Evolutionary conservation across 2,888 invertebrate genomes (phyloP).

Genomic region (Syritta pipiens): DNA sequence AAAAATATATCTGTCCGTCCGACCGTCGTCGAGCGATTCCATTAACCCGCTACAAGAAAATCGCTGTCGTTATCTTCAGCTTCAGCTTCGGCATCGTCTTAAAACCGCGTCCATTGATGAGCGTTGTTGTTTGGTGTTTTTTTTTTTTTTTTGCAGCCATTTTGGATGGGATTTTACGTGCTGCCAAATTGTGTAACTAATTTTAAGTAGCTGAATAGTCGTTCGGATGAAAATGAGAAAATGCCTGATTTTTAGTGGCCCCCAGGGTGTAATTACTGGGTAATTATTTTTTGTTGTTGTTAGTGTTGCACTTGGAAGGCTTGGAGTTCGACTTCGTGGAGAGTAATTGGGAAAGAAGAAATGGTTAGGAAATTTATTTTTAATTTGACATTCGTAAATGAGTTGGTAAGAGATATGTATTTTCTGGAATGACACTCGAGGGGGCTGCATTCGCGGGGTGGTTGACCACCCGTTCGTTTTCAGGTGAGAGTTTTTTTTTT

Average conservation of each 20-base stretch:
- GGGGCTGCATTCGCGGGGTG: too few relatives aligned
- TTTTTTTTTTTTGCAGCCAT: conserved; percentile 29
- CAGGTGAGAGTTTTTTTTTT: too few relatives aligned
- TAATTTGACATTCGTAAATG: too few relatives aligned
- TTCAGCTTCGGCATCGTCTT: too few relatives aligned
- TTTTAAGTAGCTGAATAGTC: conserved; percentile 19
- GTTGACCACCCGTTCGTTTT: too few relatives aligned
- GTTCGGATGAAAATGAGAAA: neutral
- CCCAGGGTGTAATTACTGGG: neutral
- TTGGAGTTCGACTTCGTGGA: neutral
- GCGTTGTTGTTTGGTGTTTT: too few relatives aligned
- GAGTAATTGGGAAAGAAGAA: neutral
- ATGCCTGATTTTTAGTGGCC: neutral
- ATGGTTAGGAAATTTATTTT: conserved; percentile 11
- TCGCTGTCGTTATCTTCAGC: neutral
- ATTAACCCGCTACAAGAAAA: conserved; percentile 38
- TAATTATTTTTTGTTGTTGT: conserved; percentile 16
- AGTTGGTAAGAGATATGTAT: too few relatives aligned
- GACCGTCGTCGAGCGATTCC: too few relatives aligned
- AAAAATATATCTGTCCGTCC: conserved; percentile 2
- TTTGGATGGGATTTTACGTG: conserved; percentile 14
- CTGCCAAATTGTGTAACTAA: conserved; percentile 26
- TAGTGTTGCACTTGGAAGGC: neutral
- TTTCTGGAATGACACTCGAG: too few relatives aligned
- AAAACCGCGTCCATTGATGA: neutral